Evolutionary conservation across 2,888 invertebrate species (phyloP).

Genomic region (Lumbricus terrestris): DNA sequence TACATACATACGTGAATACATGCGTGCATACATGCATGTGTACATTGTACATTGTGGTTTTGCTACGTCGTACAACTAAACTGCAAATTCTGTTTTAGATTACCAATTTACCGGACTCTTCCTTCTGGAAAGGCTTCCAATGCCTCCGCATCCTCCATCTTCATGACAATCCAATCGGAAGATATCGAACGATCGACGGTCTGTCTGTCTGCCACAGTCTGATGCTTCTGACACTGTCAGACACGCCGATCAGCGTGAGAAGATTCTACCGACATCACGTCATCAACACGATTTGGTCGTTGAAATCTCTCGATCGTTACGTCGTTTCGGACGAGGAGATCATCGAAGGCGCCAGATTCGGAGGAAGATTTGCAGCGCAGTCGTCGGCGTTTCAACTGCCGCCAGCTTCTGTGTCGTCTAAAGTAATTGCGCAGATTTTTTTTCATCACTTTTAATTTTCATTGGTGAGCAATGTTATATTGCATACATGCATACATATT

Average conservation of each 20-base stretch:
- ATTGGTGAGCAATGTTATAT: not conserved
- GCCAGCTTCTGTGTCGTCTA: not conserved
- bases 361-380: constrained; percentile 41
- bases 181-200: constrained; percentile 51
- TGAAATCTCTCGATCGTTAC: constrained; percentile 55
- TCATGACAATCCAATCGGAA: constrained; percentile 58
- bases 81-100: constrained; percentile 42
- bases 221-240: constrained; percentile 53
- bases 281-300: constrained; percentile 56
- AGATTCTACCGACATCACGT: constrained; percentile 57
- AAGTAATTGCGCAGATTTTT: not conserved
- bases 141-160: constrained; percentile 52
- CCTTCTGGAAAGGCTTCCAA: constrained; percentile 53
- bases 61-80: not conserved
- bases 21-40: too few relatives aligned
- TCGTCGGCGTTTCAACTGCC: constrained; percentile 32
- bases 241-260: constrained; percentile 56
- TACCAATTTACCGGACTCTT: constrained; percentile 46
- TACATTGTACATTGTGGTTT: not conserved
- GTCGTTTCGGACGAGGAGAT: constrained; percentile 59
- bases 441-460: not conserved
- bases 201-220: constrained; percentile 46
- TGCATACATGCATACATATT: too few relatives aligned
- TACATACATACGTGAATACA: not conserved
- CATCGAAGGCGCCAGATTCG: constrained; percentile 57